Evolutionary conservation across 2,888 invertebrate genomes (phyloP).

Genomic region (Drosophila planitibia): DNA sequence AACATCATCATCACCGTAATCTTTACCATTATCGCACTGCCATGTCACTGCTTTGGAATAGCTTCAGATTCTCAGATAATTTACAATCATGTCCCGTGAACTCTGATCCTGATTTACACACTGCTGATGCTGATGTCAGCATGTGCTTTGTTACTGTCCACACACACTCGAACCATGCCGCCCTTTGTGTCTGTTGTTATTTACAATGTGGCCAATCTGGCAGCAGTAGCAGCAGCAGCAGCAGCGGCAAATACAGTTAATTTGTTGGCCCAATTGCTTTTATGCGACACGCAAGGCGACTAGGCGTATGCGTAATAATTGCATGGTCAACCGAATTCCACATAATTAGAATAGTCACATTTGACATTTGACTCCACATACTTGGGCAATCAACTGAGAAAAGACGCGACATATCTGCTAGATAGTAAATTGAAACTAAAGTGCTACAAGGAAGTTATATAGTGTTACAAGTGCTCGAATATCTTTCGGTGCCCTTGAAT

Average conservation of each 20-base stretch:
- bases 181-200: constrained; percentile 63
- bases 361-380: constrained; percentile 31
- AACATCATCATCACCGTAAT: constrained; percentile 20
- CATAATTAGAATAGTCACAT: constrained; percentile 58
- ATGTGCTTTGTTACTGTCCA: constrained; percentile 59
- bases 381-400: background rate
- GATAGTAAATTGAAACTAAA: background rate
- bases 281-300: constrained; percentile 31
- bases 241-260: constrained; percentile 53
- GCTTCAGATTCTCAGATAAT: constrained; percentile 69
- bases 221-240: constrained; percentile 14
- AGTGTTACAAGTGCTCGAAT: background rate
- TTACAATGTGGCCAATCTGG: constrained; percentile 59
- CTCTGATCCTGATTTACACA: constrained; percentile 75
- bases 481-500: background rate
- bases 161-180: constrained; percentile 1
- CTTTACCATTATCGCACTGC: constrained; percentile 21
- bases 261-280: constrained; percentile 60
- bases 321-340: constrained; percentile 38
- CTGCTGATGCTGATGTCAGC: constrained; percentile 73
- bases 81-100: constrained; percentile 71
- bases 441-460: background rate
- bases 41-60: constrained; percentile 65
- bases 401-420: background rate
- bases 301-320: constrained; percentile 65